A percentile compares a stretch with the other conserved stretches of the same genome.
phyloP scores from a whole-genome alignment of 2,888 invertebrate species.

The Fragum sueziense region DNA sequence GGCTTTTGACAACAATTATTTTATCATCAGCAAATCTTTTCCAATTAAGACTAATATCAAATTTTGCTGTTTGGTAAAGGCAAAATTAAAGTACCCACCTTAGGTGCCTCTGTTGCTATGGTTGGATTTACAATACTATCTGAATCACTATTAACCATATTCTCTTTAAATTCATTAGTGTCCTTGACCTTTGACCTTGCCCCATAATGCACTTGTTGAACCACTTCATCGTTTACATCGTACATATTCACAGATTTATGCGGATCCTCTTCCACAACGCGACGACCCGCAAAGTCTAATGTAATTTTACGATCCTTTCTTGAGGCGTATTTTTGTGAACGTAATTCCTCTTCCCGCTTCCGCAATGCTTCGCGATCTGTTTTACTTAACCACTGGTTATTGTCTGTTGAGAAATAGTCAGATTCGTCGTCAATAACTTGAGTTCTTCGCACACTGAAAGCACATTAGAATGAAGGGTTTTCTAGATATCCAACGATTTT shows the following conservation, averaged over 20 bases:
- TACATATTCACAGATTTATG: constrained; percentile 73
- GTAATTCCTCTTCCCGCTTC: constrained; percentile 87
- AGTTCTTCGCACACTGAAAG: constrained; percentile 85
- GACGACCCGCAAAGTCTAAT: constrained; percentile 87
- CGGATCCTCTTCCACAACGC: constrained; percentile 83
- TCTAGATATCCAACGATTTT: too few relatives aligned
- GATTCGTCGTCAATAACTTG: constrained; percentile 96
- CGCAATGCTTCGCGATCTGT: constrained; percentile 87
- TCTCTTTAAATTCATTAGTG: background rate
- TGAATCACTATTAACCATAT: background rate
- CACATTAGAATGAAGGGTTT: too few relatives aligned
- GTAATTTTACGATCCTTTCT: constrained; percentile 88
- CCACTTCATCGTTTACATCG: constrained; percentile 81
- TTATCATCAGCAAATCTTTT: background rate
- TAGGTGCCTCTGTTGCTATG: constrained; percentile 68
- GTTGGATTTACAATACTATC: constrained; percentile 73
- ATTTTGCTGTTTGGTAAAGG: too few relatives aligned
- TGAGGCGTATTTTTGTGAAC: constrained; percentile 88
- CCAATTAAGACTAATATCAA: too few relatives aligned
- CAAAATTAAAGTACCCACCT: constrained; percentile 65
- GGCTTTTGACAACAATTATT: too few relatives aligned
- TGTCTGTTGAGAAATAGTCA: constrained; percentile 92
- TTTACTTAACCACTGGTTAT: constrained; percentile 92
- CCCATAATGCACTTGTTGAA: constrained; percentile 77
- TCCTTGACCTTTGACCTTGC: constrained; percentile 55